Base-by-base conservation (phyloP, 2,888 invertebrate genomes). In the Dasysyrphus albostriatus region DNA sequence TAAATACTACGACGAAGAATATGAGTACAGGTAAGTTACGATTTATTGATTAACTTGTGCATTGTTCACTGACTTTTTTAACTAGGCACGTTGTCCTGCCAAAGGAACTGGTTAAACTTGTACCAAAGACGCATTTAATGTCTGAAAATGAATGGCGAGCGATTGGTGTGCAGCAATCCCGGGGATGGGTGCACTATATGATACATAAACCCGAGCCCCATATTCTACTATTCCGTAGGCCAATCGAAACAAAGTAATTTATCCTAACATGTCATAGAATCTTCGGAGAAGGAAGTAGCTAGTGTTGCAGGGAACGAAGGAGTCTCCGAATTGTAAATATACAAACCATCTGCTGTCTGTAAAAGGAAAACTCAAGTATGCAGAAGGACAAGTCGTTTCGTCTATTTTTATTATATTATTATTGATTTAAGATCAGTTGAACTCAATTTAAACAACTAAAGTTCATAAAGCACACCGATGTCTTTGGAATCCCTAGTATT, bases 151-250 rank as follows among this genome's bases (percentile, higher is more conserved):
- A 99, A 93, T 99, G 99, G 99, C 95, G 99, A 90, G 94, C 95
- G 77, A 96, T 99, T 88, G 99, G 99, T 0, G 98, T 99, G 0
- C 98, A 98, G 92, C 99, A 99, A 92, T 98, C 98, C 90, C 96
- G 97, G 90, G 98, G 98, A 69, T 99, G 99, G 99, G 95, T 98
- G 14, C 98, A 99, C 93, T 99, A 98, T 90, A 98, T 99, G 98
- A 96, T 96, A 88, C 98, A 99, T 93, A 95, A 96, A 90, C 99
- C 99, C 91, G 98, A 98, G 91, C 98, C 98, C 14, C 98, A 98
- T 90, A 97, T 98, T 91, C 93, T 98, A 88, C 94, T 98, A 73
- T 98, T 98, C 93, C 95, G 95, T 92, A 94, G 96, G 91, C 95
- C 95, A 91, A 96, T 94, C 89, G 61, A 61, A 24, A 54, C 69